Base-by-base conservation (phyloP, 2,113 vertebrate genomes). In the Entomyzon cyanotis region DNA sequence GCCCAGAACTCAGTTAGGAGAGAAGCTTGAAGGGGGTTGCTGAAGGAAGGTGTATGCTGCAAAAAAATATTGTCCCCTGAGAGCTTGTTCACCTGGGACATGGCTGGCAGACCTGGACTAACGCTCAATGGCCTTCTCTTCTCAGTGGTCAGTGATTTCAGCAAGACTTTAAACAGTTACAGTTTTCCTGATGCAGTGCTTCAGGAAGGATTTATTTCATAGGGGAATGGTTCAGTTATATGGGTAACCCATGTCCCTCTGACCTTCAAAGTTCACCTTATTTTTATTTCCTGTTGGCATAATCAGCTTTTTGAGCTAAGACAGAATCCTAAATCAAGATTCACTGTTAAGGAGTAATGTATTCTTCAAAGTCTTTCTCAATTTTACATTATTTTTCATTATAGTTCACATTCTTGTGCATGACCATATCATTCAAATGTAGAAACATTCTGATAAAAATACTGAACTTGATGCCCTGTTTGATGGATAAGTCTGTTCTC, bases 381-480 rank as follows among this genome's bases (percentile, higher is more conserved):
- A 53, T 76, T 80, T 90, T 73, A 37, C 8, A 10, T 91, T 81
- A 42, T 47, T 78, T 84, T 93, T 79, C 19, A 44, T 76, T 87
- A 41, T 68, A 50, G 19, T 58, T 89, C 77, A 46, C 39, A 33
- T 78, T 94, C 60, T 77, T 86, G 31, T 56, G 35, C 37, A 50
- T 89, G 84, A 71, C 33, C 6, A 2, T 89, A 22, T 71, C 16
- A 52, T 82, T 87, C 35, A 76, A 82, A 85, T 68, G 60, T 5
- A 64, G 60, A 79, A 95, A 74, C 30, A 82, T 77, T 88, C 79
- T 83, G 55, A 53, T 79, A 92, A 80, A 91, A 86, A 64, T 60
- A 10, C 23, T 82, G 44, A 93, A 70, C 62, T 55, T 91, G 79
- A 87, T 94, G 82, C 33, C 27, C 39, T 82, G 28, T 71, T 28